Percentiles rank a stretch among this genome's conserved stretches.
Evolutionary conservation across 2,113 vertebrate genomes (phyloP).

Genomic region (Solea solea): DNA sequence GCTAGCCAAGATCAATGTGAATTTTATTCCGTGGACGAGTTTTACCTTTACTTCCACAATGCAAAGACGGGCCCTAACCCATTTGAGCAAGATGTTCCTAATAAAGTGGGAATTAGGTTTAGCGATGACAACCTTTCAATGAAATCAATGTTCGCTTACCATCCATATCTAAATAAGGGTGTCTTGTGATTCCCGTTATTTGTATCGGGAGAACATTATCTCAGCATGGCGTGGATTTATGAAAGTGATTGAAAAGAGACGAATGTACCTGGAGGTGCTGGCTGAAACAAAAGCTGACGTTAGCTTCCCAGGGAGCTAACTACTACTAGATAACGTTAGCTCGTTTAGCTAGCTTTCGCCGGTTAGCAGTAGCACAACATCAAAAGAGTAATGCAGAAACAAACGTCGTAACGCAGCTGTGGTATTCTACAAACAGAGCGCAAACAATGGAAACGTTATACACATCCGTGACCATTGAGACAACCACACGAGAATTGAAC

Average conservation of each 20-base stretch:
- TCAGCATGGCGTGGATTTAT: neutral
- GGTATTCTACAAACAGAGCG: neutral
- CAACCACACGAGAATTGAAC: neutral
- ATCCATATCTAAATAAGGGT: too few species aligned
- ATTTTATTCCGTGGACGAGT: too few species aligned
- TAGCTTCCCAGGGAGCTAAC: constrained; percentile 49
- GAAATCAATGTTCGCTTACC: too few species aligned
- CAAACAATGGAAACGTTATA: neutral
- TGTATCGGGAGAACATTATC: neutral
- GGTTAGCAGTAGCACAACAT: constrained; percentile 75
- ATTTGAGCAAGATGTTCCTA: too few species aligned
- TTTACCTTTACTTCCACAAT: too few species aligned
- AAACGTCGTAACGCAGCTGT: rapidly evolving
- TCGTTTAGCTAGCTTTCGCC: constrained; percentile 61
- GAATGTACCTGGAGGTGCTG: neutral
- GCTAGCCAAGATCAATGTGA: too few species aligned
- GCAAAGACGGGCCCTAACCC: too few species aligned
- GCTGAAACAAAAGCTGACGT: constrained; percentile 64
- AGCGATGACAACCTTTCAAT: too few species aligned
- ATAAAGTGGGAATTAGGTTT: too few species aligned
- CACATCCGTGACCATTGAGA: neutral
- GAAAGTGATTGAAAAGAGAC: neutral
- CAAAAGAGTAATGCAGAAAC: neutral
- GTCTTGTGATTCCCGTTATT: too few species aligned
- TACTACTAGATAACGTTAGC: constrained; percentile 47